Evolutionary conservation across 1,140 invertebrate species (phyloP).

Genomic region (Tetramorium alpestre): DNA sequence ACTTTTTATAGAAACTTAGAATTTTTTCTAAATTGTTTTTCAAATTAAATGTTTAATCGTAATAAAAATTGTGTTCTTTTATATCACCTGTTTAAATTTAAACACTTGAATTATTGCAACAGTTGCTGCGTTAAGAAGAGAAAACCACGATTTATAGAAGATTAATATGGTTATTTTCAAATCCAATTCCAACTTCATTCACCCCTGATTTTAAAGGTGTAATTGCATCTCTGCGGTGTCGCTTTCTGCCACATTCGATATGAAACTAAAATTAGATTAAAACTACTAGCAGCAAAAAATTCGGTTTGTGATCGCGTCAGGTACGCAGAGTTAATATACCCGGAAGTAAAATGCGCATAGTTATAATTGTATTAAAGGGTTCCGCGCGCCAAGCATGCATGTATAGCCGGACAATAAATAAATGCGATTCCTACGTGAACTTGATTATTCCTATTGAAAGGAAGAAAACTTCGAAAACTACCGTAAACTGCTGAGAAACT

Average conservation of each 20-base stretch:
- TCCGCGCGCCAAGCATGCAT: not conserved
- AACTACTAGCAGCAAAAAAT: slow-evolving; percentile 20
- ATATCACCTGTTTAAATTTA: not conserved
- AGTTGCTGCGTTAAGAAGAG: not conserved
- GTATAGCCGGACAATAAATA: not conserved
- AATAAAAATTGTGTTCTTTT: not conserved
- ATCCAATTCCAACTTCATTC: slow-evolving; percentile 15
- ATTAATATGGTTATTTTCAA: slow-evolving; percentile 7
- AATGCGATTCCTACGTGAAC: not conserved
- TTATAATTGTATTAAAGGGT: slow-evolving; percentile 14
- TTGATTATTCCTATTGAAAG: not conserved
- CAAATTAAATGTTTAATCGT: not conserved
- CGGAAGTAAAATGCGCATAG: slow-evolving; percentile 14
- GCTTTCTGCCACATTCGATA: not conserved
- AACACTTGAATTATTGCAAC: not conserved
- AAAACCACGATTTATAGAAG: not conserved
- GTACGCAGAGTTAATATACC: not conserved
- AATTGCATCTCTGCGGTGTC: slow-evolving; percentile 18
- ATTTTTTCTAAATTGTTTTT: slow-evolving; percentile 11
- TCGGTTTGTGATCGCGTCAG: not conserved
- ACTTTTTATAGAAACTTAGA: not conserved
- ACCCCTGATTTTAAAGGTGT: not conserved
- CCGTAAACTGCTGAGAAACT: not conserved
- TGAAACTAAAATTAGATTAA: slow-evolving; percentile 45
- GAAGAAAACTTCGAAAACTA: slow-evolving; percentile 6